Percentiles rank a stretch among this genome's conserved stretches.
Conservation (phyloP, 2,888 invertebrate genomes). For the Drosophila leonis region DNA sequence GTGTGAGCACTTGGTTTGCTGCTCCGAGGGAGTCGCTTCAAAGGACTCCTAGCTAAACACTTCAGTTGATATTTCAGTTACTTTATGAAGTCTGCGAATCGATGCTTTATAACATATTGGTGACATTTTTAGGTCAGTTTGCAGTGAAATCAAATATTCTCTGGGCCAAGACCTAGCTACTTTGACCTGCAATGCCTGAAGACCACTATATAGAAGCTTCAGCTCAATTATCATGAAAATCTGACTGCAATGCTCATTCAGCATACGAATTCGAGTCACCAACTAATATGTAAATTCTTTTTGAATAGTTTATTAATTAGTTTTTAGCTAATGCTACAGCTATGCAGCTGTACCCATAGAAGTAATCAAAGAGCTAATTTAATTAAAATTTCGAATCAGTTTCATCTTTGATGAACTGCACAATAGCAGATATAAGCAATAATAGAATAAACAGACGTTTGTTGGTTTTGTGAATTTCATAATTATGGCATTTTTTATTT, state of each 20-base stretch:
- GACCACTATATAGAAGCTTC: too few species aligned
- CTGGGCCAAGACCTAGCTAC: too few species aligned
- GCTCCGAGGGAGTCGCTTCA: too few species aligned
- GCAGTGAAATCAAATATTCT: too few species aligned
- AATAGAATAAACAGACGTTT: constrained; percentile 4
- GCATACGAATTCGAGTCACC: accelerated
- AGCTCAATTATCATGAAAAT: not conserved
- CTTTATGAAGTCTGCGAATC: too few species aligned
- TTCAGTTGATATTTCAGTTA: too few species aligned
- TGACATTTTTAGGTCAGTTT: too few species aligned
- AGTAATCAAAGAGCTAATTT: constrained; percentile 4
- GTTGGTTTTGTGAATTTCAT: constrained; percentile 68
- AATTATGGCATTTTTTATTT: constrained; percentile 81
- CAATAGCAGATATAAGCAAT: not conserved
- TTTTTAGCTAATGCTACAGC: not conserved
- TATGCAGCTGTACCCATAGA: not conserved
- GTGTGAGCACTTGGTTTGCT: too few species aligned
- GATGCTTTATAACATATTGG: too few species aligned
- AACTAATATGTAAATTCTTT: not conserved
- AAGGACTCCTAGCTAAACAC: too few species aligned
- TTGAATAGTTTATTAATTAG: not conserved
- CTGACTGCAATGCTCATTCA: not conserved
- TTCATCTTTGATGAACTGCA: constrained; percentile 8
- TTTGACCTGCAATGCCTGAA: too few species aligned
- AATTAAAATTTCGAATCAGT: constrained; percentile 11